These are phyloP conservation scores for Drosophila affinis DNA, from an alignment of 2,888 invertebrate species.

Conservation along the genomic window DNA sequence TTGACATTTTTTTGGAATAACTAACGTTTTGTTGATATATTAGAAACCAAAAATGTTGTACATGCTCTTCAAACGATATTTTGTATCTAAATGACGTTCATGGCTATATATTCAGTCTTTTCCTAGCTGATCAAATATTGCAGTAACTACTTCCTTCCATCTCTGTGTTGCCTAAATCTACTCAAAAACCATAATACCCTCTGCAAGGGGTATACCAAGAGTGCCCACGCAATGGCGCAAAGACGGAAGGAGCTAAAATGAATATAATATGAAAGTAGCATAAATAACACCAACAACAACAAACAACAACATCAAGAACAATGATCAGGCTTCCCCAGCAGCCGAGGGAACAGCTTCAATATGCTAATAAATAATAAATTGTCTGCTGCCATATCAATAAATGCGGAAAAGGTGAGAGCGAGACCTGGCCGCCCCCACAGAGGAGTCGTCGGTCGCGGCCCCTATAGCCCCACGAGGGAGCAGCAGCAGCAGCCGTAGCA, in stretches of 20 bases:
- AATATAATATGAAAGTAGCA: slow-evolving; percentile 74
- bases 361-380: slow-evolving; percentile 77
- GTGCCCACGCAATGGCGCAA: slow-evolving; percentile 54
- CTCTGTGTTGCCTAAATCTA: not conserved
- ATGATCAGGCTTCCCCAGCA: slow-evolving; percentile 12
- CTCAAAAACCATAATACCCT: not conserved
- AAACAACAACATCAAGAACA: slow-evolving; percentile 36
- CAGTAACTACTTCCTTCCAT: too few species aligned
- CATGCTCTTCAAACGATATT: too few species aligned
- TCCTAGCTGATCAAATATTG: not conserved
- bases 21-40: too few species aligned
- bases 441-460: not conserved
- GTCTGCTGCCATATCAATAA: slow-evolving; percentile 74
- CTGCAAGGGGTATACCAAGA: slow-evolving; percentile 41
- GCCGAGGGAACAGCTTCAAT: slow-evolving; percentile 51
- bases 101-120: not conserved
- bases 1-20: too few species aligned
- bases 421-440: not conserved
- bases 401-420: slow-evolving; percentile 32
- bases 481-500: not conserved
- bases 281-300: slow-evolving; percentile 62
- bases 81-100: too few species aligned
- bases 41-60: too few species aligned
- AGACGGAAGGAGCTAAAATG: slow-evolving; percentile 69
- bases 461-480: not conserved